phyloP scores from a whole-genome alignment of 2,888 invertebrate genomes.

The Steinernema hermaphroditum region DNA sequence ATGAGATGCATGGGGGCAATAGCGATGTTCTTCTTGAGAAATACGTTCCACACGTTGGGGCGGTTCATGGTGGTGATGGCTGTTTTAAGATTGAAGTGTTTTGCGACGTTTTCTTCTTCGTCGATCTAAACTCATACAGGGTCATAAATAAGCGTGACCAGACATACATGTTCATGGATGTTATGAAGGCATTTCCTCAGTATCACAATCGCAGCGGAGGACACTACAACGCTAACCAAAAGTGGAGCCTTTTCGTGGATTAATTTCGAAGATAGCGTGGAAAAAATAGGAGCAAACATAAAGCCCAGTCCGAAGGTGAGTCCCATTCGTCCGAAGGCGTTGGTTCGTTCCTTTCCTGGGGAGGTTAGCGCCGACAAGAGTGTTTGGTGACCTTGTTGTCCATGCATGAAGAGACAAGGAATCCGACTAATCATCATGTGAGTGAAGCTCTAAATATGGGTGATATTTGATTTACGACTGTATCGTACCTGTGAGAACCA shows the following conservation, averaged over 20 bases:
- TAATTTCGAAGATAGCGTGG: constrained; percentile 35
- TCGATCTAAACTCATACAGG: constrained; percentile 24
- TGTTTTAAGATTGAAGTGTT: background rate
- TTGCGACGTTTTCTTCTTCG: constrained; percentile 32
- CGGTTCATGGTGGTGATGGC: constrained; percentile 44
- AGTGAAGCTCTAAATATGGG: constrained; percentile 44
- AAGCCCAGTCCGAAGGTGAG: constrained; percentile 54
- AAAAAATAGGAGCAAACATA: constrained; percentile 44
- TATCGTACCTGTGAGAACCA: constrained; percentile 44
- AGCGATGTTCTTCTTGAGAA: constrained; percentile 51
- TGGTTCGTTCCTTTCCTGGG: constrained; percentile 57
- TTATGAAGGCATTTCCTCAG: constrained; percentile 41
- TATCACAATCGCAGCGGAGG: constrained; percentile 41
- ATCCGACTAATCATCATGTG: constrained; percentile 48
- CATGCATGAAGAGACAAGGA: constrained; percentile 56
- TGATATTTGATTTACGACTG: background rate
- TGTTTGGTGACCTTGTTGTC: constrained; percentile 58
- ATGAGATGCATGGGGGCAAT: constrained; percentile 48
- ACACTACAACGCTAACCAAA: constrained; percentile 39
- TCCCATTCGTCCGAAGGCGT: constrained; percentile 56
- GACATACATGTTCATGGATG: background rate
- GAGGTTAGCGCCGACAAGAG: constrained; percentile 53
- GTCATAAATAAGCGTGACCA: too few species aligned
- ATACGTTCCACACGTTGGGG: constrained; percentile 48
- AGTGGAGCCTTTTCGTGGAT: constrained; percentile 38